phyloP scores from a whole-genome alignment of 2,113 vertebrate genomes.

The Cryptotis parvus region DNA sequence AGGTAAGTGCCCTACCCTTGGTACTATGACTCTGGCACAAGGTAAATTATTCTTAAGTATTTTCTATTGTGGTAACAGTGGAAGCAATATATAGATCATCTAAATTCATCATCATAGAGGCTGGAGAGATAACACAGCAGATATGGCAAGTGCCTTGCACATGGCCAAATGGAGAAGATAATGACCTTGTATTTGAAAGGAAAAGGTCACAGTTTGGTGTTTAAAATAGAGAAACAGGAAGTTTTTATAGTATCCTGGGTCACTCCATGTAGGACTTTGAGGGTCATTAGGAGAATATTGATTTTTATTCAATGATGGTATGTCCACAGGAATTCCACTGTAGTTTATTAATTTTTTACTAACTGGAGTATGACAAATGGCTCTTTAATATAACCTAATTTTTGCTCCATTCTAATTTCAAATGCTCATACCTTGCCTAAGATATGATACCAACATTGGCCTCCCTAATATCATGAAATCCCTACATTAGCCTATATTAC shows the following conservation, averaged over 20 bases:
- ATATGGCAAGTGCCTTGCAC: too few species aligned
- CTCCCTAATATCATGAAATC: background rate
- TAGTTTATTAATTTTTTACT: conserved; percentile 6
- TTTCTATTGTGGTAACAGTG: too few species aligned
- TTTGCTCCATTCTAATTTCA: background rate
- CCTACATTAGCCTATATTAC: background rate
- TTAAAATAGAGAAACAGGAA: background rate
- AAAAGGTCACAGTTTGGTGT: background rate
- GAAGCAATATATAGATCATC: too few species aligned
- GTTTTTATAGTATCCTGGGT: background rate
- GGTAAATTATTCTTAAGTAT: too few species aligned
- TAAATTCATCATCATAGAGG: too few species aligned
- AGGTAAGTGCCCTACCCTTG: too few species aligned
- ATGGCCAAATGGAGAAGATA: background rate
- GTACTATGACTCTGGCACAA: too few species aligned
- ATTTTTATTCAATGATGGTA: background rate
- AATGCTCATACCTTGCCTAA: background rate
- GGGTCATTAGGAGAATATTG: background rate
- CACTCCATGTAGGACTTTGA: background rate
- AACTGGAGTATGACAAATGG: conserved; percentile 15
- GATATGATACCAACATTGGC: background rate
- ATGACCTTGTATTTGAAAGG: background rate
- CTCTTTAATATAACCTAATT: conserved; percentile 4
- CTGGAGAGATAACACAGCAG: too few species aligned
- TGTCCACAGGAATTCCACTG: background rate